phyloP scores from a whole-genome alignment of 2,113 vertebrate genomes.

The Coreoperca whiteheadi region DNA sequence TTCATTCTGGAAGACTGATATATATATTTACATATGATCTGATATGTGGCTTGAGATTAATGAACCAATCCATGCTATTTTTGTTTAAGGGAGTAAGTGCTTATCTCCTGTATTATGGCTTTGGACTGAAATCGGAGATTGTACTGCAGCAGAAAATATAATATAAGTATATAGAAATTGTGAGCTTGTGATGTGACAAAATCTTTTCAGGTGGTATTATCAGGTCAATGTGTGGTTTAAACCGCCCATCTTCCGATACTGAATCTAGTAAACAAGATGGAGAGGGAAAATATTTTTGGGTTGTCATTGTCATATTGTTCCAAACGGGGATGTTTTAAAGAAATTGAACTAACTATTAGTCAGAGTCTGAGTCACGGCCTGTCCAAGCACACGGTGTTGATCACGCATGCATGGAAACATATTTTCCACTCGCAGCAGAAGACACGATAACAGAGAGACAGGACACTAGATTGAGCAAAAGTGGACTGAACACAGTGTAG shows the following conservation, averaged over 20 bases:
- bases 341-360: constrained; percentile 41
- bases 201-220: background rate
- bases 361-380: constrained; percentile 54
- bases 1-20: background rate
- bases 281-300: background rate
- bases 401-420: background rate
- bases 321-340: constrained; percentile 29
- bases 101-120: background rate
- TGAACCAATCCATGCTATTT: background rate
- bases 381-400: background rate
- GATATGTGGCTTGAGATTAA: background rate
- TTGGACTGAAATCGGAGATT: background rate
- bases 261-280: background rate
- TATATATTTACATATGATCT: background rate
- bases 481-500: background rate
- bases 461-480: background rate
- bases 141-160: background rate
- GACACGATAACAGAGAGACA: constrained; percentile 7
- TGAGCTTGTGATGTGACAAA: background rate
- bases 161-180: background rate
- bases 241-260: background rate
- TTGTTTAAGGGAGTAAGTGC: background rate
- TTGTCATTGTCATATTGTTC: constrained; percentile 16
- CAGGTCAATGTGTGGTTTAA: background rate
- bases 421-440: constrained; percentile 6